Evolutionary conservation across 92 coral and sea anemone species (phyloP), one percentile per base, ranked within the genome.

Genomic region (Palythoa grandiflora): DNA sequence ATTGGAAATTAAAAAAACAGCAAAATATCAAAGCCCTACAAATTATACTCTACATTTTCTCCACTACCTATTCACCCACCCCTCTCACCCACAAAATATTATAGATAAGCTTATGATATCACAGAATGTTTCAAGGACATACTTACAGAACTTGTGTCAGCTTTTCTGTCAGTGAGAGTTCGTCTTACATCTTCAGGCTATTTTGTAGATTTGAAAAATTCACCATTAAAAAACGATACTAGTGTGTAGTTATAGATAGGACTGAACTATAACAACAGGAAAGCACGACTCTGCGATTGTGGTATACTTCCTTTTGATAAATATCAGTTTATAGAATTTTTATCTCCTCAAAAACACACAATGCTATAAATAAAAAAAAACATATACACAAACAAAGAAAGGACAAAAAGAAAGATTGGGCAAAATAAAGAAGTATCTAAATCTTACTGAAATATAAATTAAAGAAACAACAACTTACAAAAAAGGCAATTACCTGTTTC

Each of bases 171-270:
- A 37, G 99, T 97, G 14, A 97, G 90, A 0, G 99, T 97, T 89
- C 99, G 90, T 84, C 99, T 83, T 51, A 97, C 75, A 79, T 97
- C 99, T 85, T 97, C 99, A 65, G 99, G 99, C 99, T 97, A n/a
- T 12, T 51, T 37, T 11, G 21, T 9, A 73, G 5, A 84, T 8
- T 59, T 15, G 35, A 80, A 10, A 80, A 20, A 4, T 17, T 72
- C 14, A 15, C 20, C 39, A 84, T 13, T 53, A 8, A 68, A 19
- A 35, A 35, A 9, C 47, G 8, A 63, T 15, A 59, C 65, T 3
- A 59, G 6, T 2, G 6, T 17, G 19, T 17, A 1, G 6, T 8
- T 3, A 19, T 17, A 60, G 7, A 19, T 1, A 63, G 7, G 6
- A 63, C 17, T 5, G n/a, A 63, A 0, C 5, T 17, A 17, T n/a